These are phyloP conservation scores for Onthophagus sagittarius DNA, from an alignment of 2,888 invertebrate genomes.

Conservation along the genomic window DNA sequence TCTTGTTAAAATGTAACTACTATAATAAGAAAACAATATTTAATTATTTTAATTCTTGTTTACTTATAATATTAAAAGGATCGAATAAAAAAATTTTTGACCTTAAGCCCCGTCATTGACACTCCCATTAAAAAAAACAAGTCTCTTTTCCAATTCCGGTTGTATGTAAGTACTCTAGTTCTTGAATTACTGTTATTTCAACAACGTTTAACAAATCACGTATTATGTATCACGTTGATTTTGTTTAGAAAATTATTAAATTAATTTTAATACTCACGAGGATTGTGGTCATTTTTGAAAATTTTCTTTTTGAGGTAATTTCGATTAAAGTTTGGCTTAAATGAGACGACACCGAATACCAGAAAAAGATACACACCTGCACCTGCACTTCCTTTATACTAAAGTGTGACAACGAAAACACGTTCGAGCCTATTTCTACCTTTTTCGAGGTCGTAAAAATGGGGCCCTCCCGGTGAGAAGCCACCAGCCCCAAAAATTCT, in stretches of 20 bases:
- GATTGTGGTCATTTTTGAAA: no score
- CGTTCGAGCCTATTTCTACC: background rate
- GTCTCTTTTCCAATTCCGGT: background rate
- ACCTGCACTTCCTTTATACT: background rate
- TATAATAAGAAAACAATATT: no score
- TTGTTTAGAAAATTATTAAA: background rate
- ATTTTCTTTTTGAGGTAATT: background rate
- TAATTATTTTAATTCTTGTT: no score
- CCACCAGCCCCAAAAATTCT: background rate
- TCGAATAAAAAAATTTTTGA: background rate
- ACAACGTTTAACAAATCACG: background rate
- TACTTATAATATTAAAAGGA: no score
- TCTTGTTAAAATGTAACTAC: no score
- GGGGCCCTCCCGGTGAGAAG: background rate
- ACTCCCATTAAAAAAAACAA: background rate
- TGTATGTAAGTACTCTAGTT: background rate
- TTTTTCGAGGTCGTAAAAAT: background rate
- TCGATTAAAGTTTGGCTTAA: background rate
- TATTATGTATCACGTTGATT: background rate
- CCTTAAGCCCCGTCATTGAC: background rate
- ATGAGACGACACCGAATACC: no score
- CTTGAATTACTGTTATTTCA: background rate
- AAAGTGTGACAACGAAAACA: background rate
- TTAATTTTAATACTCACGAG: no score
- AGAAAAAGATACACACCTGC: background rate